Conservation (phyloP, 2,113 vertebrate species). For the Sterrhoptilus dennistouni region DNA sequence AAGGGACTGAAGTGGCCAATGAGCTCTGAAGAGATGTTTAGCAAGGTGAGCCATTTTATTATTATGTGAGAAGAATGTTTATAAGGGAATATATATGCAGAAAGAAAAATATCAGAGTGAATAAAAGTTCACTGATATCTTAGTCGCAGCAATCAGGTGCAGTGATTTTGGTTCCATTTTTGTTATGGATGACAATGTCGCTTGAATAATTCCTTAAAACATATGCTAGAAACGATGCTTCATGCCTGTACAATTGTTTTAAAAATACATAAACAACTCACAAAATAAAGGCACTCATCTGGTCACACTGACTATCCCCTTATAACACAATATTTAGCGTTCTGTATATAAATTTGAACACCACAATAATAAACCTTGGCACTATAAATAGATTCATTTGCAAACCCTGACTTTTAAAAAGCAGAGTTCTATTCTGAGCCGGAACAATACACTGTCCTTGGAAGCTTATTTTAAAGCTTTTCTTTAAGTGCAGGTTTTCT, state of each 20-base stretch:
- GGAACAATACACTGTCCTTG: constrained; percentile 52
- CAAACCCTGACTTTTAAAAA: constrained; percentile 13
- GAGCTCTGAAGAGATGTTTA: background rate
- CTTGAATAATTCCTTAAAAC: background rate
- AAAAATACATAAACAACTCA: background rate
- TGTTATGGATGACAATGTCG: background rate
- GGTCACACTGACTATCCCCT: background rate
- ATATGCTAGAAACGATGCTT: background rate
- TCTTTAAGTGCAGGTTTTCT: background rate
- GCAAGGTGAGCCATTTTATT: background rate
- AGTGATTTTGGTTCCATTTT: background rate
- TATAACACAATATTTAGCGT: background rate
- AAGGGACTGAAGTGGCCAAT: background rate
- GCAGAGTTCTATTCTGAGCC: background rate
- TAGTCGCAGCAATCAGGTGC: background rate
- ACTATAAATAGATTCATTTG: background rate
- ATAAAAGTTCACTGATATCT: background rate
- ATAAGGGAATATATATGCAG: background rate
- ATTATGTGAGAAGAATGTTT: background rate
- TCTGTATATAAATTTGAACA: background rate
- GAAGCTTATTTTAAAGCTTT: constrained; percentile 27
- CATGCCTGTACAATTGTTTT: background rate
- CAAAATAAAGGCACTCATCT: background rate
- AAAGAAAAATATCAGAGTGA: background rate
- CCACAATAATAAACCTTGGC: background rate